A percentile compares a stretch with the other conserved stretches of the same genome.
These are phyloP conservation scores for Temnothorax nylanderi DNA, from an alignment of 1,140 invertebrate genomes.

Conservation along the genomic window DNA sequence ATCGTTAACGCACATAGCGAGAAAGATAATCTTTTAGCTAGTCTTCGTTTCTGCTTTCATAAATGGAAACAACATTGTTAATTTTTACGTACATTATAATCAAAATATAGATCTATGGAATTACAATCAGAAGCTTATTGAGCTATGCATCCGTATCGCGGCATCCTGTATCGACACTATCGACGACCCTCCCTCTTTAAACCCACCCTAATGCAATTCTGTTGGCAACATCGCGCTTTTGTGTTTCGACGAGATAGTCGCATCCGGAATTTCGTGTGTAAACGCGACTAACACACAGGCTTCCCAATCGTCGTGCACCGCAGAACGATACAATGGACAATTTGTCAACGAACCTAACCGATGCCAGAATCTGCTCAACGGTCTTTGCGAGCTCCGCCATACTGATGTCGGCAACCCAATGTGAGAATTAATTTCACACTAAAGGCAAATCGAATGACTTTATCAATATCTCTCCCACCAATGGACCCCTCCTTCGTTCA, in stretches of 20 bases:
- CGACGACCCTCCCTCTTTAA: conserved; percentile 18
- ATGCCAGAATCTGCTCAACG: conserved; percentile 59
- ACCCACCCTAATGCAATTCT: conserved; percentile 35
- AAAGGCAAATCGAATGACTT: conserved; percentile 1
- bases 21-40: not conserved
- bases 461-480: not conserved
- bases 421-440: conserved; percentile 62
- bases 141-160: conserved; percentile 60
- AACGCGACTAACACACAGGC: conserved; percentile 67
- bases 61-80: conserved; percentile 51
- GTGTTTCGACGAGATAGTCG: conserved; percentile 56
- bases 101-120: conserved; percentile 49
- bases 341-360: conserved; percentile 74
- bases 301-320: conserved; percentile 69
- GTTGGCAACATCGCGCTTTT: conserved; percentile 65
- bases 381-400: conserved; percentile 55
- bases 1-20: not conserved
- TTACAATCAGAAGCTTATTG: conserved; percentile 67
- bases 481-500: not conserved
- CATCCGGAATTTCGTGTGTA: conserved; percentile 72
- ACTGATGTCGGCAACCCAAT: conserved; percentile 52
- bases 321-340: conserved; percentile 74
- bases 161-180: conserved; percentile 61
- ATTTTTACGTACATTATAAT: conserved; percentile 56
- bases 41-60: not conserved